A percentile compares a stretch with the other conserved stretches of the same genome.
phyloP scores from a whole-genome alignment of 2,113 vertebrate genomes.

The Pollachius pollachius region DNA sequence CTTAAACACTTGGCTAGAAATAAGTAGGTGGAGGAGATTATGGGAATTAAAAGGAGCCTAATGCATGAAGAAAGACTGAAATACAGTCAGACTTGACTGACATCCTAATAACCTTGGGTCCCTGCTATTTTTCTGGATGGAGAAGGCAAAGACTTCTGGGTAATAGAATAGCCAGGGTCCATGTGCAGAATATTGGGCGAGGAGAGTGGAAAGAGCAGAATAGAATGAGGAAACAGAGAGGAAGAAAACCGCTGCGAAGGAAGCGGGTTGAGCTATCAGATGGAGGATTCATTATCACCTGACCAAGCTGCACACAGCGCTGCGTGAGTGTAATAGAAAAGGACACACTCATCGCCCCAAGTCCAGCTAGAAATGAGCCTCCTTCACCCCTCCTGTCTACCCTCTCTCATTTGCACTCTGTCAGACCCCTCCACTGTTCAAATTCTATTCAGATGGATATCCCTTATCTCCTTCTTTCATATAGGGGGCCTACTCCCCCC shows the following conservation, averaged over 20 bases:
- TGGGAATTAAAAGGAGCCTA: too few relatives aligned
- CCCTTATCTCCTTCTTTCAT: slow-evolving; percentile 4
- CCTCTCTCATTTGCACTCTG: slow-evolving; percentile 43
- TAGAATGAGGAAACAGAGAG: neutral
- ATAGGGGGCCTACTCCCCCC: neutral
- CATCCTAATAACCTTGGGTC: slow-evolving; percentile 8
- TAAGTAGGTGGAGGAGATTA: too few relatives aligned
- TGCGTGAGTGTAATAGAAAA: slow-evolving; percentile 64
- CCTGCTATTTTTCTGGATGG: neutral
- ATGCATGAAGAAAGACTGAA: too few relatives aligned
- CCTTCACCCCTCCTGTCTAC: slow-evolving; percentile 40
- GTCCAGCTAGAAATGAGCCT: slow-evolving; percentile 52
- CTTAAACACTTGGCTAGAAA: neutral
- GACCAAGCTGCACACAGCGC: slow-evolving; percentile 59
- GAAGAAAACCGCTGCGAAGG: neutral
- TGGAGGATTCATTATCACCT: slow-evolving; percentile 68
- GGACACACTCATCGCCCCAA: slow-evolving; percentile 61
- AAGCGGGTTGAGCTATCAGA: slow-evolving; percentile 54
- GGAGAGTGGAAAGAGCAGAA: neutral
- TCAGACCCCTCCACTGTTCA: slow-evolving; percentile 32
- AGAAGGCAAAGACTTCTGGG: slow-evolving; percentile 5
- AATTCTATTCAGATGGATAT: slow-evolving; percentile 35
- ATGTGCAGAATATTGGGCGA: neutral
- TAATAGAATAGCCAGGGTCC: slow-evolving; percentile 20
- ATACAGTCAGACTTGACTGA: slow-evolving; percentile 11